Evolutionary conservation across 2,888 invertebrate genomes (phyloP).

Genomic region (Heterodera filipjevi): DNA sequence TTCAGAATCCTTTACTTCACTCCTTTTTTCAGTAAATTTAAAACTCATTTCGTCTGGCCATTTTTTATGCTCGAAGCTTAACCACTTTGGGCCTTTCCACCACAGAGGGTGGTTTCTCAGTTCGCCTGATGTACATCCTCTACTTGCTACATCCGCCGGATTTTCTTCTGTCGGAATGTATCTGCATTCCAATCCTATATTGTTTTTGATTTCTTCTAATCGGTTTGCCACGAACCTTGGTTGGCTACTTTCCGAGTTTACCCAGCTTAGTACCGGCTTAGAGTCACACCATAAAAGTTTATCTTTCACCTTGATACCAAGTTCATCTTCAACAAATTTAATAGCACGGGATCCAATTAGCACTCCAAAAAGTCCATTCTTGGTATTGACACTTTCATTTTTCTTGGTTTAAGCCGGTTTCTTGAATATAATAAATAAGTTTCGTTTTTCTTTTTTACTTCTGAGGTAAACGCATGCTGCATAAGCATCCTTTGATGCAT

Average conservation of each 20-base stretch:
- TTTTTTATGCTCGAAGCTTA: conserved; percentile 23
- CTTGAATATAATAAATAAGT: not conserved
- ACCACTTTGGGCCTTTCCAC: conserved; percentile 42
- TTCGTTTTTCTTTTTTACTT: not conserved
- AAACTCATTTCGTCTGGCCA: too few species aligned
- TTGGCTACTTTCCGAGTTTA: not conserved
- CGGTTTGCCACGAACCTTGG: conserved; percentile 36
- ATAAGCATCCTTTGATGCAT: conserved; percentile 11
- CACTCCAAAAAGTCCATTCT: conserved; percentile 18
- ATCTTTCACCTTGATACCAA: not conserved
- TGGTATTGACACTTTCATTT: conserved; percentile 17
- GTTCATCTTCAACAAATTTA: conserved; percentile 17
- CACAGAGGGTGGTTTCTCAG: conserved; percentile 33
- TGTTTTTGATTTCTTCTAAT: conserved; percentile 30
- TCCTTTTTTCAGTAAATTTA: too few species aligned
- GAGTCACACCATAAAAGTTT: conserved; percentile 37
- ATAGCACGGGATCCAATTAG: conserved; percentile 10
- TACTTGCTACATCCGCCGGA: conserved; percentile 58
- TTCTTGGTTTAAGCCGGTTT: conserved; percentile 2
- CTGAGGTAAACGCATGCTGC: not conserved
- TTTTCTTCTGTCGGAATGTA: conserved; percentile 55
- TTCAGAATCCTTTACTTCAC: not conserved
- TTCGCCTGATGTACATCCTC: conserved; percentile 36
- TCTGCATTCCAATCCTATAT: conserved; percentile 7
- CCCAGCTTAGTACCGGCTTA: conserved; percentile 36